Evolutionary conservation across 1,140 invertebrate species (phyloP).

Genomic region (Teleogryllus occipitalis): DNA sequence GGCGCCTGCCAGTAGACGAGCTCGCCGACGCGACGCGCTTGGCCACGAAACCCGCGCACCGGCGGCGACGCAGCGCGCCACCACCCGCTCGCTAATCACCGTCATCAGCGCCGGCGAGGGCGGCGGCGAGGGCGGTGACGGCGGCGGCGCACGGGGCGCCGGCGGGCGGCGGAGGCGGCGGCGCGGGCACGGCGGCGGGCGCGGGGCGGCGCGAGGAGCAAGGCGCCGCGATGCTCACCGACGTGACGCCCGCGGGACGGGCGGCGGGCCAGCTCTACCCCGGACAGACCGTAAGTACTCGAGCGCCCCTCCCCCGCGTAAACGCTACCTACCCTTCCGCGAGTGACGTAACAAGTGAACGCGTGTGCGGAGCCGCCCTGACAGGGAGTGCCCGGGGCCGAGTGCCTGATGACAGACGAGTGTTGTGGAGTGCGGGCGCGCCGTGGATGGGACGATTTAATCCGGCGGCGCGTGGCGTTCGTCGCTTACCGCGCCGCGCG

Average conservation of each 20-base stretch:
- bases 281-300: conserved; percentile 15
- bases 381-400: too few species aligned
- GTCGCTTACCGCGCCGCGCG: too few species aligned
- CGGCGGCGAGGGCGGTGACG: neutral
- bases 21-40: neutral
- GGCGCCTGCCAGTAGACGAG: neutral
- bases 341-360: too few species aligned
- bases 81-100: neutral
- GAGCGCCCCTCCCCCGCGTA: too few species aligned
- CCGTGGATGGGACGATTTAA: neutral
- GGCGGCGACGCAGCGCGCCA: neutral
- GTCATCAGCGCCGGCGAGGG: neutral
- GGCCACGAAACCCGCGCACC: neutral
- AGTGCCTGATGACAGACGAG: too few species aligned
- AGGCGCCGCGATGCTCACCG: conserved; percentile 19
- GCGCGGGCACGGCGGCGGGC: neutral
- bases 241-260: conserved; percentile 18
- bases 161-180: neutral
- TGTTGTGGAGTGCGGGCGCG: too few species aligned
- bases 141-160: neutral
- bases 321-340: too few species aligned
- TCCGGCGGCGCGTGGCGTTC: neutral
- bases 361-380: too few species aligned
- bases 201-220: neutral
- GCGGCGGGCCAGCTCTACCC: conserved; percentile 19